phyloP scores from a whole-genome alignment of 2,888 invertebrate species.

The Nematopogon swammerdamellus region DNA sequence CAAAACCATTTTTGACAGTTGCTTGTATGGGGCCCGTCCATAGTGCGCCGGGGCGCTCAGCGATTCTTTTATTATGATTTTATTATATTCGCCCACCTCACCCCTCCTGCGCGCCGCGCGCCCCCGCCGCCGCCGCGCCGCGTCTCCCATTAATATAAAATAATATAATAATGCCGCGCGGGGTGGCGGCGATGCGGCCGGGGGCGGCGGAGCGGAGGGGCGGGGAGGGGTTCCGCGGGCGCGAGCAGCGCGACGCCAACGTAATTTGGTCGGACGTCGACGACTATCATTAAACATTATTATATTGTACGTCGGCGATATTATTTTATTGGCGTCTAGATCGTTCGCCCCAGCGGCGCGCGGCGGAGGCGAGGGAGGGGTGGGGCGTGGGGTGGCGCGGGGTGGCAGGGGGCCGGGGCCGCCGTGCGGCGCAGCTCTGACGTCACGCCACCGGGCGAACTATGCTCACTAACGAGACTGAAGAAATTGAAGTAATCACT shows the following conservation, averaged over 20 bases:
- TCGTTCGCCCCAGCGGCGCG: not conserved
- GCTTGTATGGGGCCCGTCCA: no score
- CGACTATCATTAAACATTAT: not conserved
- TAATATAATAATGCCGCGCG: not conserved
- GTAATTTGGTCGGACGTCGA: not conserved
- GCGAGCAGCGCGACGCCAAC: slow-evolving; percentile 1
- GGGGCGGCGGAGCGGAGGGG: slow-evolving; percentile 2
- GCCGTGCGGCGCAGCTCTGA: no score
- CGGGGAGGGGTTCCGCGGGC: slow-evolving; percentile 3
- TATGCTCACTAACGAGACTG: no score
- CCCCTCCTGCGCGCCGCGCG: not conserved
- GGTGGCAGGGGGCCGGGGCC: no score
- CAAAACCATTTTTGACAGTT: no score
- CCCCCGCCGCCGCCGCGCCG: not conserved
- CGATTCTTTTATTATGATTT: not conserved
- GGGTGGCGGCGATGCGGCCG: slow-evolving; percentile 2
- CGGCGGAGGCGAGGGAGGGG: no score
- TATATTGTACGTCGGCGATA: not conserved
- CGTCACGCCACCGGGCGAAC: no score
- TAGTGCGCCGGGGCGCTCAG: not conserved
- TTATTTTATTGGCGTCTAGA: not conserved
- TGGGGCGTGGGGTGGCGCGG: no score
- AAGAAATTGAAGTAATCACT: no score
- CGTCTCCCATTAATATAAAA: not conserved
- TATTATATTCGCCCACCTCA: no score